phyloP scores from a whole-genome alignment of 2,888 invertebrate species.

The Phaonia tiefii region DNA sequence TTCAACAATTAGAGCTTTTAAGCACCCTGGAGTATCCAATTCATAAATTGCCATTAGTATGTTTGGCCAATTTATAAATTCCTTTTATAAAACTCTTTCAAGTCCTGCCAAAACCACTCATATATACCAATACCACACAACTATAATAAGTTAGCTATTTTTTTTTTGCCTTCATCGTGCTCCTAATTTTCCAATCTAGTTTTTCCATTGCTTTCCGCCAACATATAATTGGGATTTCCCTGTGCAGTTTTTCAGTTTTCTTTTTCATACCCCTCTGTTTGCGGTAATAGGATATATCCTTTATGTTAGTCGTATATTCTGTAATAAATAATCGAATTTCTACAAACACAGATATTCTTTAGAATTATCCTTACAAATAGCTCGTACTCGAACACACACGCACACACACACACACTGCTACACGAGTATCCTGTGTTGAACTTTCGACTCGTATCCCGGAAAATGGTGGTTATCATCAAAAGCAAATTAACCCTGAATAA shows the following conservation, averaged over 20 bases:
- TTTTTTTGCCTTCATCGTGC: neutral
- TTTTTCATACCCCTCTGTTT: constrained; percentile 2
- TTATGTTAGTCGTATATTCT: constrained; percentile 69
- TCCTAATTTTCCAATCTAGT: constrained; percentile 18
- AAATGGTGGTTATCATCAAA: constrained; percentile 53
- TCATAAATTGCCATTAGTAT: neutral
- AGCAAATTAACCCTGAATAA: constrained; percentile 60
- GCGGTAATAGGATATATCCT: constrained; percentile 71
- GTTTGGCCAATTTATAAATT: constrained; percentile 9
- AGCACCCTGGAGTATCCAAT: neutral
- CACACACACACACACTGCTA: constrained; percentile 7
- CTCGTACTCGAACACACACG: neutral
- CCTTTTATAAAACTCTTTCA: neutral
- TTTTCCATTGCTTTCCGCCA: constrained; percentile 7
- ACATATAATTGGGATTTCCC: constrained; percentile 43
- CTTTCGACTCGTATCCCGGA: constrained; percentile 34
- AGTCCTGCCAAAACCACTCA: neutral
- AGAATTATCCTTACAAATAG: neutral
- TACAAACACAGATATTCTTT: constrained; percentile 64
- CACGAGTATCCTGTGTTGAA: constrained; percentile 15
- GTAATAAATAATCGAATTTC: constrained; percentile 77
- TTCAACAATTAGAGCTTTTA: neutral
- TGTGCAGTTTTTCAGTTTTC: constrained; percentile 10
- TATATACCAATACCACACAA: neutral
- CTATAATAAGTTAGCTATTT: neutral